Conservation (phyloP, 2,888 invertebrate genomes). For the Harpalus rubripes region DNA sequence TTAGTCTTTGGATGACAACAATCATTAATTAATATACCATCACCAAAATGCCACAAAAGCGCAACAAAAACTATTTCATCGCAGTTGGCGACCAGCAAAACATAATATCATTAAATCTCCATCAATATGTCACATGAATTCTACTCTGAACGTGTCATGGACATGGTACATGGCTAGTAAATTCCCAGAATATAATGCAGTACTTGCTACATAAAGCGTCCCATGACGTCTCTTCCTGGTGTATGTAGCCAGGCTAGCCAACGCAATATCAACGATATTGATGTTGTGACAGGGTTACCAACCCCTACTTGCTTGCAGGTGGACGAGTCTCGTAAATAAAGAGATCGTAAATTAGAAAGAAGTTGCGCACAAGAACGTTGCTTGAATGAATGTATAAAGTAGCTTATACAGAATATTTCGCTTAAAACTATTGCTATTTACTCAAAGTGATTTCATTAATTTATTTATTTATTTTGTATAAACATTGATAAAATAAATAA, state of each 20-base stretch:
- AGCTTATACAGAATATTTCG: background rate
- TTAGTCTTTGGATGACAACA: constrained; percentile 13
- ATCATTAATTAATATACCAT: constrained; percentile 39
- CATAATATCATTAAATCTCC: constrained; percentile 41
- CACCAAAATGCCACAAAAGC: constrained; percentile 31
- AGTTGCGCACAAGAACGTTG: background rate
- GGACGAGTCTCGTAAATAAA: constrained; percentile 4
- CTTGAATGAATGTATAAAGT: background rate
- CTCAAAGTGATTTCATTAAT: no score
- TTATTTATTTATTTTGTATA: no score
- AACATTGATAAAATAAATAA: no score
- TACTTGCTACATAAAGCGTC: constrained; percentile 1
- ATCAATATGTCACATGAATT: constrained; percentile 42
- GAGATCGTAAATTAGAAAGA: constrained; percentile 23
- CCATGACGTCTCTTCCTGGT: constrained; percentile 17
- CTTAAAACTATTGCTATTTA: no score
- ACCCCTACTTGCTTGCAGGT: constrained; percentile 35
- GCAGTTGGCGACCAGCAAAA: constrained; percentile 37
- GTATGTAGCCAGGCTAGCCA: constrained; percentile 4
- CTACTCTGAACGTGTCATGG: constrained; percentile 6
- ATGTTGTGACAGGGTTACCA: constrained; percentile 31
- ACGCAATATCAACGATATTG: constrained; percentile 38
- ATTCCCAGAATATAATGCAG: constrained; percentile 8
- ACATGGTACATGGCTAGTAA: background rate
- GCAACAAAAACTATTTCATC: constrained; percentile 31